phyloP scores from a whole-genome alignment of 1,140 invertebrate species.

The Ostrea edulis region DNA sequence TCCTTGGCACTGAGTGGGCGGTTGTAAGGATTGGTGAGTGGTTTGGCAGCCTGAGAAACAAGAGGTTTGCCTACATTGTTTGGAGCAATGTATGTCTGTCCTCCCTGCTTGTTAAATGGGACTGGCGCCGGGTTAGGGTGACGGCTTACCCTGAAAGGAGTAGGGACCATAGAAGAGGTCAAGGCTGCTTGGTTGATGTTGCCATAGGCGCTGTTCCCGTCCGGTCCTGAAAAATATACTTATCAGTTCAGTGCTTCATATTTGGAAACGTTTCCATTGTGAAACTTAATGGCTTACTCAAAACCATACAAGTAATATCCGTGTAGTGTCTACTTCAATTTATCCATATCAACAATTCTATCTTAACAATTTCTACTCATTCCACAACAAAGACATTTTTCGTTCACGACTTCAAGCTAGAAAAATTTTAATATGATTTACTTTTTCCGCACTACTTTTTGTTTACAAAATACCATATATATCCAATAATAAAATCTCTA shows the following conservation, averaged over 20 bases:
- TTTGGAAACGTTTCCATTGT: background rate
- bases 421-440: no score
- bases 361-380: no score
- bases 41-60: constrained; percentile 4
- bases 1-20: constrained; percentile 76
- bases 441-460: no score
- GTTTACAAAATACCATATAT: background rate
- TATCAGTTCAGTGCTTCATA: no score
- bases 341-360: no score
- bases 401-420: no score
- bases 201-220: constrained; percentile 60
- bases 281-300: no score
- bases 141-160: constrained; percentile 59
- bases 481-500: background rate
- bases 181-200: constrained; percentile 58
- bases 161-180: constrained; percentile 48
- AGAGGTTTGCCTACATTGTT: constrained; percentile 62
- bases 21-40: constrained; percentile 69
- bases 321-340: no score
- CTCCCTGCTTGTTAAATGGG: constrained; percentile 46
- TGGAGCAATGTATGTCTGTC: constrained; percentile 42
- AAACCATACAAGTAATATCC: no score
- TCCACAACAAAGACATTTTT: no score
- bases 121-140: constrained; percentile 45
- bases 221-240: constrained; percentile 37